phyloP scores from a whole-genome alignment of 92 coral and sea anemone species.

The Umimayanthus chanpuru region DNA sequence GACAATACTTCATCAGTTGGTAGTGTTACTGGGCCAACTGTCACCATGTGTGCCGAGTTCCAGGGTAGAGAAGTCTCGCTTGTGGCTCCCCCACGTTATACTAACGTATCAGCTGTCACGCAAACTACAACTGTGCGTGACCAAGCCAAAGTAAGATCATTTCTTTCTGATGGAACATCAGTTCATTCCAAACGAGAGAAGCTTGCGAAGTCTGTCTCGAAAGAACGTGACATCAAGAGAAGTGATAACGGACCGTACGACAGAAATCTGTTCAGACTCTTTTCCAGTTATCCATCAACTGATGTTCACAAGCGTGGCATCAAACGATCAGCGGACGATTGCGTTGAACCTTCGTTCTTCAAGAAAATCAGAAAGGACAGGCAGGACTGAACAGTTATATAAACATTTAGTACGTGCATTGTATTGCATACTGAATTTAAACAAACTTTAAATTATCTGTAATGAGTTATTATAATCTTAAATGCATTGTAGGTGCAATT shows the following conservation, averaged over 20 bases:
- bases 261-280: too few relatives aligned
- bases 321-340: conserved; percentile 30
- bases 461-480: not conserved
- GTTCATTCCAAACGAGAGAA: not conserved
- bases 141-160: conserved; percentile 7
- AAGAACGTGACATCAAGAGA: not conserved
- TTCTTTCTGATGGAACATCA: conserved; percentile 4
- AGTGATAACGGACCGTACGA: conserved; percentile 10
- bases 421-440: not conserved
- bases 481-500: not conserved
- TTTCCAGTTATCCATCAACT: too few relatives aligned
- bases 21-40: too few relatives aligned
- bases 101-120: conserved; percentile 12
- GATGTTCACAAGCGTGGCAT: too few relatives aligned
- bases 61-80: too few relatives aligned
- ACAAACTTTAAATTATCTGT: not conserved
- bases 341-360: not conserved
- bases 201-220: conserved; percentile 7
- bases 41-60: too few relatives aligned
- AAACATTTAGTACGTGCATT: too few relatives aligned
- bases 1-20: too few relatives aligned
- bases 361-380: conserved; percentile 18
- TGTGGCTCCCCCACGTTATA: not conserved
- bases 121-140: conserved; percentile 1
- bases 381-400: conserved; percentile 2